Evolutionary conservation across 2,888 invertebrate genomes (phyloP), one percentile per base, ranked within the genome.

Genomic region (Aquatica leii): DNA sequence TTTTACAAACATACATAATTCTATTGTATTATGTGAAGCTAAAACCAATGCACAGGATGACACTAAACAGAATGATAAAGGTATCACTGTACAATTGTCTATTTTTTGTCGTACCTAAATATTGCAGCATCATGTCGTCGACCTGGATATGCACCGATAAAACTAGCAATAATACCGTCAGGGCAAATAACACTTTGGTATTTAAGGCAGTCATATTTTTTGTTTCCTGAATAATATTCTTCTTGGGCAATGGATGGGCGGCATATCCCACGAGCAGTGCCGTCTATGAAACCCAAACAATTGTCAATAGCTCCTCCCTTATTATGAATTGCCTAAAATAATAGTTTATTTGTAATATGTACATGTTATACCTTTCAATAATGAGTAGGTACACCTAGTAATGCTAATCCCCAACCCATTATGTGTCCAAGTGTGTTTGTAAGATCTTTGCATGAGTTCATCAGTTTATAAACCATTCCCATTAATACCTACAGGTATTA

Each of bases 181-280:
- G 40, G 40, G n/a, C 40, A 40, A 40, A 40, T 40, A 4, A 40
- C 40, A 40, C 40, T 40, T 40, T 40, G 40, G 40, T 40, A 40
- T 40, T 40, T 40, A 3, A 40, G 40, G 40, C 40, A 40, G 40
- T 40, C 12, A n/a, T 40, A n/a, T 40, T 40, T 40, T n/a, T 40
- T 40, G 14, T 40, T n/a, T 40, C 40, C 40, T 9, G 34, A n/a
- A n/a, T n/a, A n/a, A n/a, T n/a, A n/a, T n/a, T n/a, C n/a, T n/a
- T n/a, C n/a, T n/a, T n/a, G n/a, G n/a, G n/a, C n/a, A 40, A 40
- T 40, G 6, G n/a, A 40, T 4, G 3, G 40, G n/a, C 40, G 40
- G n/a, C 2, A 40, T 40, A 8, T 40, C n/a, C 40, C 40, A 40
- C 40, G 40, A 40, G 40, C n/a, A 6, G 40, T 8, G 40, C 40